Base-by-base conservation (phyloP, 1,140 invertebrate species). In the Phortica variegata region DNA sequence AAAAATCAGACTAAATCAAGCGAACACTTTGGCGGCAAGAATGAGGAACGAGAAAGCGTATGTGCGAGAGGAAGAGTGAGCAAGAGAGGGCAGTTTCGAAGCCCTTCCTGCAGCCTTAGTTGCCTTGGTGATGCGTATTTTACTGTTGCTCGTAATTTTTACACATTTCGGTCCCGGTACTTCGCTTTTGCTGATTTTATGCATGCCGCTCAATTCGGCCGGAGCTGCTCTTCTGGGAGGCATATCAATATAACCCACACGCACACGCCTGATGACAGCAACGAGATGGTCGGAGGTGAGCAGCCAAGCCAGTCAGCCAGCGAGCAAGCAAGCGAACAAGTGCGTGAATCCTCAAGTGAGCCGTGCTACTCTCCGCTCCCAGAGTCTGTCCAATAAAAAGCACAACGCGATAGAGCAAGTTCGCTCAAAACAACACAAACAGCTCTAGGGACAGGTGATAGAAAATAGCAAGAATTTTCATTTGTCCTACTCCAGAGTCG, bases 141-240 rank as follows among this genome's bases (percentile, higher is more conserved):
- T 43, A 58, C 61, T 57, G 54, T 61, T 50, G 54, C 63, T 66
- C 63, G 63, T 68, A 68, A 68, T 68, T 68, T 68, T 68, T 68
- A 68, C 63, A 68, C 63, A 68, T 68, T 68, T 63, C 57, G 63
- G 63, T 68, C 60, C 62, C 63, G 49, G 57, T 54, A 66, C 63
- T 56, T 43, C 38, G 52, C 62, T 50, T 37, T 61, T 58, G 37
- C 62, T 60, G 62, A 46, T 65, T 60, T 60, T 47, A 47, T 37
- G 23, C 23, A 6, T 10, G 10, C 5, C 38, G 32, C 41, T 29
- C 31, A 43, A 26, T 49, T 47, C 37, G 38, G 37, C 31, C 40
- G 26, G 41, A 39, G 42, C 37, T 56, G 50, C 54, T 63, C 70
- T 65, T 61, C 62, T 70, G 70, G 70, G 70, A 73, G 58, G 60